Conservation (phyloP, 2,797 vertebrate genomes). For the Peromyscus aztecus region DNA sequence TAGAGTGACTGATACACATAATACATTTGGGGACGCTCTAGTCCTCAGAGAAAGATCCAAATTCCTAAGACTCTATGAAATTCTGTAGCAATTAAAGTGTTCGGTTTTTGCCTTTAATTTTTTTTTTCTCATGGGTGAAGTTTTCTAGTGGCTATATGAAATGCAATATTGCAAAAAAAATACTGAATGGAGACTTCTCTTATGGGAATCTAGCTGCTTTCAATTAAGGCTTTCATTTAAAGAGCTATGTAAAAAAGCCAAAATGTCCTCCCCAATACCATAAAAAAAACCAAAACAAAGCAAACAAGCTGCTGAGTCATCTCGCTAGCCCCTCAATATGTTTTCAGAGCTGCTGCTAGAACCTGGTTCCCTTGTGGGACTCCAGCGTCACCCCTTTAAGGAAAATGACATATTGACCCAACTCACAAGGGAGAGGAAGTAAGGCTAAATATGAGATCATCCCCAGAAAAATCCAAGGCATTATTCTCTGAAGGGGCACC, state of each 20-base stretch:
- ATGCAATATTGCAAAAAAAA: background rate
- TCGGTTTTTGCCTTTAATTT: background rate
- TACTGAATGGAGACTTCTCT: background rate
- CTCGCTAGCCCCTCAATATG: background rate
- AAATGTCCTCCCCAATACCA: background rate
- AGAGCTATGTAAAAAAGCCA: background rate
- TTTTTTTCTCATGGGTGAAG: background rate
- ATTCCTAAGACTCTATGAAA: background rate
- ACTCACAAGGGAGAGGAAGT: background rate
- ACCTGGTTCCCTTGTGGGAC: background rate
- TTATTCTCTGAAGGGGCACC: background rate
- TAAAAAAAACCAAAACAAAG: background rate
- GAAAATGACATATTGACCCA: background rate
- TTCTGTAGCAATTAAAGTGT: background rate
- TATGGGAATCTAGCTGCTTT: background rate
- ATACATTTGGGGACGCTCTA: background rate
- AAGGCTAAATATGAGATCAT: background rate
- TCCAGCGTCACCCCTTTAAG: background rate
- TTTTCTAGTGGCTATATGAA: conserved; percentile 1
- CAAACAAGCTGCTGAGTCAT: background rate
- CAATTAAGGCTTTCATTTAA: background rate
- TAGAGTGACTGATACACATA: background rate
- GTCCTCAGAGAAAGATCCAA: background rate
- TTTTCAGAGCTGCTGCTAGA: background rate
- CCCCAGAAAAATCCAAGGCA: background rate